These are phyloP conservation scores for Platycercus adscitus DNA, from an alignment of 2,113 vertebrate genomes.

Conservation along the genomic window DNA sequence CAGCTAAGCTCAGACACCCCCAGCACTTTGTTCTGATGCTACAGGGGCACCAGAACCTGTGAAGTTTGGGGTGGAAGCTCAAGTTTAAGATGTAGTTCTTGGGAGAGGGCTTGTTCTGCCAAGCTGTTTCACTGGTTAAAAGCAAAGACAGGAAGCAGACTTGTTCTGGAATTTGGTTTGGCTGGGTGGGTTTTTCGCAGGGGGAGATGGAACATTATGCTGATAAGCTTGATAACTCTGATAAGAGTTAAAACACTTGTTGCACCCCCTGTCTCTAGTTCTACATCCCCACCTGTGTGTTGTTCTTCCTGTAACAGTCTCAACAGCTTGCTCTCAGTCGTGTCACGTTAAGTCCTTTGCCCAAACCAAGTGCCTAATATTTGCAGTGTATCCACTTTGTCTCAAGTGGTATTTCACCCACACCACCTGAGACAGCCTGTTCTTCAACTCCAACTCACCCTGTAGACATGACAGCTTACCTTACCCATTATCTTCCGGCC, in stretches of 20 bases:
- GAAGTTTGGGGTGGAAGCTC: background rate
- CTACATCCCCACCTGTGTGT: rapidly evolving
- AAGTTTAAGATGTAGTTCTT: rapidly evolving
- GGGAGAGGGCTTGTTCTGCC: background rate
- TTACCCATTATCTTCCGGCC: constrained; percentile 99
- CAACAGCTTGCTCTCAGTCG: rapidly evolving
- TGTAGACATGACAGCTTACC: constrained; percentile 89
- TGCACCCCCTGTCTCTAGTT: rapidly evolving
- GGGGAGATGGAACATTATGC: too few species aligned
- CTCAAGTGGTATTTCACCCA: background rate
- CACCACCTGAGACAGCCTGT: background rate
- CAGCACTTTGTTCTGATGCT: rapidly evolving
- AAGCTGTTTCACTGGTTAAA: background rate
- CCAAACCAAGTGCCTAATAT: rapidly evolving
- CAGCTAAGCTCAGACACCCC: background rate
- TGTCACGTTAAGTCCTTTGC: rapidly evolving
- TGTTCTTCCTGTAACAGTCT: rapidly evolving
- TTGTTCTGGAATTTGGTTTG: too few species aligned
- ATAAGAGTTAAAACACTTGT: background rate
- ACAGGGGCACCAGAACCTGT: too few species aligned
- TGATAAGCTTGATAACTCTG: too few species aligned
- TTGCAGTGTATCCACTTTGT: rapidly evolving
- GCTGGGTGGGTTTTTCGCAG: background rate
- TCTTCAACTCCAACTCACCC: constrained; percentile 77
- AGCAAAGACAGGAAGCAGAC: background rate